Percentiles rank a stretch among this genome's conserved stretches.
These are phyloP conservation scores for Cyclina sinensis DNA, from an alignment of 1,140 invertebrate species.

Conservation along the genomic window DNA sequence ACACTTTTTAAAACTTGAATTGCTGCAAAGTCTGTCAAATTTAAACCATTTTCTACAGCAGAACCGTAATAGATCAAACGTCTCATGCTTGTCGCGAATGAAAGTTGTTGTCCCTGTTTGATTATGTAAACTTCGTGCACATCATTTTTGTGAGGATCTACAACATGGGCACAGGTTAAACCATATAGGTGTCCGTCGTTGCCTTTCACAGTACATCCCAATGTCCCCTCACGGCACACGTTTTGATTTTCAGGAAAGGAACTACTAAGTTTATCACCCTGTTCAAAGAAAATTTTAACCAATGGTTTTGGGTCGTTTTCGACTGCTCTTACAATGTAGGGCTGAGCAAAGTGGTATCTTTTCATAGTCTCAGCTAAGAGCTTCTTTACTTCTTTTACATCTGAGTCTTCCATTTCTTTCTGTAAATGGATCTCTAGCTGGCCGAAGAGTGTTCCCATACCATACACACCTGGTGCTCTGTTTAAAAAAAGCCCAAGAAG, in stretches of 20 bases:
- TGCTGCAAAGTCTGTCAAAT: not conserved
- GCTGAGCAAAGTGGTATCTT: not conserved
- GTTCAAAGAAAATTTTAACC: not conserved
- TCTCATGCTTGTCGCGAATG: not conserved
- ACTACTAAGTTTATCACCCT: not conserved
- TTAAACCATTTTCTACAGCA: not conserved
- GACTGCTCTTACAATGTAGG: not conserved
- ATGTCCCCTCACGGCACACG: not conserved
- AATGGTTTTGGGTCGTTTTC: not conserved
- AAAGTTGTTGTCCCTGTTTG: no score
- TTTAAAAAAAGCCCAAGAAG: not conserved
- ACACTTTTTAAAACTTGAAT: not conserved
- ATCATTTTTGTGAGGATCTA: not conserved
- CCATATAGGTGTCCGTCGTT: not conserved
- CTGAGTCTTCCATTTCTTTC: not conserved
- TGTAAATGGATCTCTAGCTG: conserved; percentile 8
- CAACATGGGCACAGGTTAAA: not conserved
- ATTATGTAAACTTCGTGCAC: not conserved
- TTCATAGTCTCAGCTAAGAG: not conserved
- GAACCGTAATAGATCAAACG: not conserved
- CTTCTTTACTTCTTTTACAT: not conserved
- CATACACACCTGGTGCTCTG: not conserved
- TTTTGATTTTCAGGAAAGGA: not conserved
- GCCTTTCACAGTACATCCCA: not conserved
- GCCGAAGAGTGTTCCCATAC: not conserved